phyloP scores from a whole-genome alignment of 2,888 invertebrate genomes.

The Ochropleura leucogaster region DNA sequence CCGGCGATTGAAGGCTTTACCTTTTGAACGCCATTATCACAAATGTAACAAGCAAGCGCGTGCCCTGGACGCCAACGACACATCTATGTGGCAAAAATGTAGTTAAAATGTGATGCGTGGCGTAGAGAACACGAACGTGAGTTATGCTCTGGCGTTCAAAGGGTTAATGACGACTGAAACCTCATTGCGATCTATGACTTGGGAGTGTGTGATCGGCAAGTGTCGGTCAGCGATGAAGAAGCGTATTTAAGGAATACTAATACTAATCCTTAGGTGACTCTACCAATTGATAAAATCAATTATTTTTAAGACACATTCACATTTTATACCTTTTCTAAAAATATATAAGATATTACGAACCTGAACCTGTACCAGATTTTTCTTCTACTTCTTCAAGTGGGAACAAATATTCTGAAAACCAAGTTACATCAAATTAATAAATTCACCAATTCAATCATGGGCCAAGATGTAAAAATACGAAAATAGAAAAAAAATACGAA shows the following conservation, averaged over 20 bases:
- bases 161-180: neutral
- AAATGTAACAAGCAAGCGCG: no score
- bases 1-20: neutral
- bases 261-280: no score
- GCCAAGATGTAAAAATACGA: neutral
- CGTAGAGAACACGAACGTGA: no score
- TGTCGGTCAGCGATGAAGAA: no score
- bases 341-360: constrained; percentile 38
- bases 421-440: constrained; percentile 15
- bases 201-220: neutral
- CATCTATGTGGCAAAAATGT: no score
- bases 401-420: constrained; percentile 61
- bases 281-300: neutral
- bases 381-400: constrained; percentile 67
- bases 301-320: neutral
- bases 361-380: constrained; percentile 30
- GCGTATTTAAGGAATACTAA: neutral
- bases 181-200: neutral
- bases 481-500: neutral
- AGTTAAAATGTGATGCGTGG: no score
- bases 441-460: neutral
- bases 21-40: no score
- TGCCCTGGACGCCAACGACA: no score
- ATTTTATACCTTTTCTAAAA: neutral
- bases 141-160: no score